Conservation (phyloP, 2,888 invertebrate species). For the Antheraea assamensis region DNA sequence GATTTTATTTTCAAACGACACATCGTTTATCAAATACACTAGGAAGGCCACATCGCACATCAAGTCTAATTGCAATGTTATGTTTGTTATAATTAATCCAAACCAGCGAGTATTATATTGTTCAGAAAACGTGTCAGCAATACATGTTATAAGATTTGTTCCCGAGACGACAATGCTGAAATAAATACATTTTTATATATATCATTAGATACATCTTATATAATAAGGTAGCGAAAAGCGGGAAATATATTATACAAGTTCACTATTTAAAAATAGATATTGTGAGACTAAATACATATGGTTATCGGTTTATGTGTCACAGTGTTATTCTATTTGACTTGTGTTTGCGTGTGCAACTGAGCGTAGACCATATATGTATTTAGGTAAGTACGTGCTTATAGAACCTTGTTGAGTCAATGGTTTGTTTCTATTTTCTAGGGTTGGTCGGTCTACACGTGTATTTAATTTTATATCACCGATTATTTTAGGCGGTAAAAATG, state of each 20-base stretch:
- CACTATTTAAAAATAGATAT: not conserved
- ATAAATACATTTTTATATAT: too few species aligned
- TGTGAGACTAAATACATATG: not conserved
- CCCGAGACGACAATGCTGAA: too few species aligned
- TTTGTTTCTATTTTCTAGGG: not conserved
- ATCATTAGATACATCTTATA: too few species aligned
- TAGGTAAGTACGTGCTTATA: not conserved
- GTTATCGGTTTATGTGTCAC: not conserved
- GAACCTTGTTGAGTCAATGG: not conserved
- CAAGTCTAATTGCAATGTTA: too few species aligned
- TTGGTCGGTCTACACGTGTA: not conserved
- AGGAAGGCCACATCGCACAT: too few species aligned
- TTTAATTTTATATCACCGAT: not conserved
- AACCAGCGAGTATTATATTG: too few species aligned
- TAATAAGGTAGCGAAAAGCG: not conserved
- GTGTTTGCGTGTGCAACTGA: conserved; percentile 1
- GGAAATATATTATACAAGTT: not conserved
- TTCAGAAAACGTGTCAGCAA: not conserved
- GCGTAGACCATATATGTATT: not conserved
- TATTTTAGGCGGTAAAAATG: not conserved
- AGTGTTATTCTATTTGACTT: not conserved
- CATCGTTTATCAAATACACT: too few species aligned
- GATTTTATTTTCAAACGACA: too few species aligned
- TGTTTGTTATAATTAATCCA: too few species aligned
- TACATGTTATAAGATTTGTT: not conserved